These are phyloP conservation scores for Thymallus thymallus DNA, from an alignment of 2,113 vertebrate species.

Conservation along the genomic window DNA sequence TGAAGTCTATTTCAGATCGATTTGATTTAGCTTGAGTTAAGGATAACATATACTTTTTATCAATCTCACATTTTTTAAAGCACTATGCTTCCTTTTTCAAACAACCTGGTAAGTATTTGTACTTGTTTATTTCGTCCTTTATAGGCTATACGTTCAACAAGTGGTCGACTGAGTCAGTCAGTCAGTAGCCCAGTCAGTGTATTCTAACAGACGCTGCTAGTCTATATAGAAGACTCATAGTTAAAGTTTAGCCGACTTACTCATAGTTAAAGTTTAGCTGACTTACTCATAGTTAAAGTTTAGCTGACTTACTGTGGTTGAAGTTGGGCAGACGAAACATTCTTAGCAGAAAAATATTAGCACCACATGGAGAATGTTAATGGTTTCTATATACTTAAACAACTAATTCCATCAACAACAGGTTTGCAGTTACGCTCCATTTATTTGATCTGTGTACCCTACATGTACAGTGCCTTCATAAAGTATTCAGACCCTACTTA, in stretches of 20 bases:
- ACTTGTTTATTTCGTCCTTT: not conserved
- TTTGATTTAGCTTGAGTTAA: too few species aligned
- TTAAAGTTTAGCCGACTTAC: not conserved
- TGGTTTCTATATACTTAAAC: constrained; percentile 63
- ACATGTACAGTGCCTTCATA: constrained; percentile 39
- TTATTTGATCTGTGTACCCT: constrained; percentile 69
- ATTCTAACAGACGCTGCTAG: not conserved
- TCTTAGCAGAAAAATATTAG: constrained; percentile 55
- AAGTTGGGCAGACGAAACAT: constrained; percentile 29
- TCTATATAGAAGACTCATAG: not conserved
- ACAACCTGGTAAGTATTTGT: not conserved
- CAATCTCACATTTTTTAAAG: not conserved
- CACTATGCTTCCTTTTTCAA: not conserved
- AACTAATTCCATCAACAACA: constrained; percentile 74
- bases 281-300: not conserved
- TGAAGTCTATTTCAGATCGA: too few species aligned
- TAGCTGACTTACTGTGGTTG: not conserved
- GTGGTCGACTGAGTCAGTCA: not conserved
- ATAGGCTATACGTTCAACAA: not conserved
- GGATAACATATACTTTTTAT: not conserved
- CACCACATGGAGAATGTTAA: constrained; percentile 68
- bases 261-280: not conserved
- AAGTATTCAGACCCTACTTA: too few species aligned
- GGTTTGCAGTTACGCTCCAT: constrained; percentile 66
- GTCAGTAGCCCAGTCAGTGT: too few species aligned